Percentiles rank a stretch among this genome's conserved stretches.
Evolutionary conservation across 1,140 invertebrate genomes (phyloP).

Genomic region (Contarinia nasturtii): DNA sequence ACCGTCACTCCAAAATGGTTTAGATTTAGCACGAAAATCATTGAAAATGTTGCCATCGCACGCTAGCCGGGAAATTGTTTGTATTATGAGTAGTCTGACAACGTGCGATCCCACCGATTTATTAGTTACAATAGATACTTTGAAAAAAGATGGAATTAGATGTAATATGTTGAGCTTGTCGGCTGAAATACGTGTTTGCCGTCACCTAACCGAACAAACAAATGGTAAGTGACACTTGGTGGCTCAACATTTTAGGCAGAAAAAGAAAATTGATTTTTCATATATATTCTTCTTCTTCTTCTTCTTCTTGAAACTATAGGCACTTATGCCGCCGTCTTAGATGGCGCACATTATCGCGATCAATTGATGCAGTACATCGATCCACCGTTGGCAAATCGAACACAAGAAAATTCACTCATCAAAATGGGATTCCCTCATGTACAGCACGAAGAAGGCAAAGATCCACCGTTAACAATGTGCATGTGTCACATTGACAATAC

Average conservation of each 20-base stretch:
- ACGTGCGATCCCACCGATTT: constrained; percentile 95
- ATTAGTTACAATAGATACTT: constrained; percentile 53
- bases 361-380: constrained; percentile 58
- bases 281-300: constrained; percentile 29
- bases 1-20: constrained; percentile 84
- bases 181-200: constrained; percentile 86
- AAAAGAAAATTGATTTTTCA: constrained; percentile 58
- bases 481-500: constrained; percentile 75
- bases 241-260: too few species aligned
- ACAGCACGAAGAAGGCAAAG: constrained; percentile 31
- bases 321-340: constrained; percentile 36
- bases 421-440: constrained; percentile 84
- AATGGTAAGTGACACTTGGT: constrained; percentile 9
- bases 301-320: constrained; percentile 6
- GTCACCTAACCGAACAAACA: constrained; percentile 64
- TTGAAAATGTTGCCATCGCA: constrained; percentile 82
- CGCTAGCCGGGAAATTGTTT: constrained; percentile 78
- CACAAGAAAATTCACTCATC: constrained; percentile 64
- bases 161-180: constrained; percentile 88
- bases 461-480: constrained; percentile 56
- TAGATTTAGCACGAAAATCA: constrained; percentile 70
- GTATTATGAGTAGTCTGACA: constrained; percentile 83
- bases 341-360: constrained; percentile 79
- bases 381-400: constrained; percentile 67
- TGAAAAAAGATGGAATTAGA: constrained; percentile 56